phyloP scores from a whole-genome alignment of 2,888 invertebrate species.

The Nomada fucata region DNA sequence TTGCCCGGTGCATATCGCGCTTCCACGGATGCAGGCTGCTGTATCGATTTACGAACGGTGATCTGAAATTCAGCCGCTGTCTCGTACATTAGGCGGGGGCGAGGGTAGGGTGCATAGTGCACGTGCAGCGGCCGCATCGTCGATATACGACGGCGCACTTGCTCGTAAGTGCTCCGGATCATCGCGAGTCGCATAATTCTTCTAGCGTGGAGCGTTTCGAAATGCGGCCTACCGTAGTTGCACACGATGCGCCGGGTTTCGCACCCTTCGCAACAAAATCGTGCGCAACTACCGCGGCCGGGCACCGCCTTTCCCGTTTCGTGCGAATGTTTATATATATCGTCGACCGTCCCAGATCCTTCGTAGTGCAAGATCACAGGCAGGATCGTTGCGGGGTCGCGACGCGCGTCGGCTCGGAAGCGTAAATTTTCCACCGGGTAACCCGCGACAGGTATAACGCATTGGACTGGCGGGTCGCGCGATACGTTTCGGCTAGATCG shows the following conservation, averaged over 20 bases:
- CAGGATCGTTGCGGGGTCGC: background rate
- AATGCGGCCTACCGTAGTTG: conserved; percentile 28
- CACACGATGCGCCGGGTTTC: conserved; percentile 36
- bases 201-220: conserved; percentile 25
- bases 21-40: background rate
- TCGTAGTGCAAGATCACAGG: background rate
- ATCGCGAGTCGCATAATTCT: conserved; percentile 66
- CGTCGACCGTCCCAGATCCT: too few species aligned
- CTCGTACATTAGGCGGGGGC: conserved; percentile 43
- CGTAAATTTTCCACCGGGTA: background rate
- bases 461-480: background rate
- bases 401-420: background rate
- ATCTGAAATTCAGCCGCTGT: conserved; percentile 60
- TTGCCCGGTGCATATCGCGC: conserved; percentile 6
- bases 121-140: conserved; percentile 51
- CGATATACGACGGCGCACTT: conserved; percentile 48
- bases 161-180: conserved; percentile 64
- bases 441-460: conserved; percentile 12
- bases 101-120: conserved; percentile 31
- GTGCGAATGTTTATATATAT: too few species aligned
- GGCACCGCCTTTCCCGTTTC: background rate
- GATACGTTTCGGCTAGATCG: conserved; percentile 27
- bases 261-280: conserved; percentile 18
- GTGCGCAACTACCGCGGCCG: conserved; percentile 36
- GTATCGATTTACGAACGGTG: conserved; percentile 60